phyloP scores from a whole-genome alignment of 2,888 invertebrate genomes.

The Taphrorychus bicolor region DNA sequence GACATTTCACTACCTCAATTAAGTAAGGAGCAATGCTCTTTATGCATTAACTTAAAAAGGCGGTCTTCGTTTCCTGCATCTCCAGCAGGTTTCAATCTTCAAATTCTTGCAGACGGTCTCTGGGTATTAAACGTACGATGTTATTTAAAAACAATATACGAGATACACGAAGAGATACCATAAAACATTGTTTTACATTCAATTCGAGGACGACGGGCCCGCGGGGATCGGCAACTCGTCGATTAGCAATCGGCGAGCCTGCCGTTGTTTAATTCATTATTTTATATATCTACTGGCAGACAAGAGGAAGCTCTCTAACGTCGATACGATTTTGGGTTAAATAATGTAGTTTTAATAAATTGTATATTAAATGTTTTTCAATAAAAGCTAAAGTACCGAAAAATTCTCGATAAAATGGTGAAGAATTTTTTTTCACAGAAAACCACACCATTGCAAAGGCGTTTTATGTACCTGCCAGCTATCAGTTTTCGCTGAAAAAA shows the following conservation, averaged over 20 bases:
- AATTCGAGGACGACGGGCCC: background rate
- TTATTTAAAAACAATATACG: constrained; percentile 1
- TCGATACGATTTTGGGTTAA: no score
- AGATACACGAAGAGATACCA: background rate
- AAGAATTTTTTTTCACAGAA: background rate
- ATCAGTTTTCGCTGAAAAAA: no score
- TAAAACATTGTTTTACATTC: constrained; percentile 10
- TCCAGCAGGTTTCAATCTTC: background rate
- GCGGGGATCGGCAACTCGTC: background rate
- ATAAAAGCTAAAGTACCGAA: no score
- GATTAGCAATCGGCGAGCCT: constrained; percentile 1
- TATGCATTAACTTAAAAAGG: no score
- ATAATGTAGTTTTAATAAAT: no score
- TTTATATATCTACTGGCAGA: background rate
- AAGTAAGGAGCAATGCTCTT: no score
- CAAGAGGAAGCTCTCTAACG: no score
- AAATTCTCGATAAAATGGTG: background rate
- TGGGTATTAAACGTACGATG: background rate
- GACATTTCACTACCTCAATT: no score
- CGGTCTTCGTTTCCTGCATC: background rate
- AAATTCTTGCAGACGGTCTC: background rate
- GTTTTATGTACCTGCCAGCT: no score
- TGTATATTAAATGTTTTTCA: no score
- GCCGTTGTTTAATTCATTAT: background rate
- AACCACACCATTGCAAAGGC: no score